A percentile compares a stretch with the other conserved stretches of the same genome.
phyloP scores from a whole-genome alignment of 2,888 invertebrate genomes.

The Lasiommata megera region DNA sequence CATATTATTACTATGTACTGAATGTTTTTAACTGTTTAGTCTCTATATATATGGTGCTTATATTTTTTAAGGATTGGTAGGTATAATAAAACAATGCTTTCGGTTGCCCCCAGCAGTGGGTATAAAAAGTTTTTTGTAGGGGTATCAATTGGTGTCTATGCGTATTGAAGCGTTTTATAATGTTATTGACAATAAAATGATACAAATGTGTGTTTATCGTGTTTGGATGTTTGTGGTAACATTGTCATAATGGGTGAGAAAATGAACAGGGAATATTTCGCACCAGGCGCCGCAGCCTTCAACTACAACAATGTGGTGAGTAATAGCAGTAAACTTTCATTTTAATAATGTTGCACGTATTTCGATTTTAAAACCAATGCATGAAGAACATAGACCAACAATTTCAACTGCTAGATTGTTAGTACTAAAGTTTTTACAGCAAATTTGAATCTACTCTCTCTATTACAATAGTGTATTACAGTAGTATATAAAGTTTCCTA shows the following conservation, averaged over 20 bases:
- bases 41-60: background rate
- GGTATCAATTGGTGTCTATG: constrained; percentile 32
- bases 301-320: constrained; percentile 78
- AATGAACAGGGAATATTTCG: constrained; percentile 68
- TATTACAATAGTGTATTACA: too few species aligned
- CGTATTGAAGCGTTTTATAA: constrained; percentile 34
- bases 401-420: too few species aligned
- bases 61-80: background rate
- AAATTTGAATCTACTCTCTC: too few species aligned
- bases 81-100: constrained; percentile 50
- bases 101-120: constrained; percentile 62
- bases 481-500: too few species aligned
- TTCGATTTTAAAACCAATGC: background rate
- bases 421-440: too few species aligned
- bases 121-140: constrained; percentile 34
- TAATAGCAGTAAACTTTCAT: constrained; percentile 31
- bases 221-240: constrained; percentile 42
- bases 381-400: too few species aligned
- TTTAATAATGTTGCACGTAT: constrained; percentile 3
- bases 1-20: background rate
- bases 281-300: constrained; percentile 67
- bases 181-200: constrained; percentile 39
- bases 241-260: constrained; percentile 66
- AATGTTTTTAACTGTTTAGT: background rate
- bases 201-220: constrained; percentile 41